These are phyloP conservation scores for Anomalospiza imberbis DNA, from an alignment of 2,797 vertebrate species.

Conservation along the genomic window DNA sequence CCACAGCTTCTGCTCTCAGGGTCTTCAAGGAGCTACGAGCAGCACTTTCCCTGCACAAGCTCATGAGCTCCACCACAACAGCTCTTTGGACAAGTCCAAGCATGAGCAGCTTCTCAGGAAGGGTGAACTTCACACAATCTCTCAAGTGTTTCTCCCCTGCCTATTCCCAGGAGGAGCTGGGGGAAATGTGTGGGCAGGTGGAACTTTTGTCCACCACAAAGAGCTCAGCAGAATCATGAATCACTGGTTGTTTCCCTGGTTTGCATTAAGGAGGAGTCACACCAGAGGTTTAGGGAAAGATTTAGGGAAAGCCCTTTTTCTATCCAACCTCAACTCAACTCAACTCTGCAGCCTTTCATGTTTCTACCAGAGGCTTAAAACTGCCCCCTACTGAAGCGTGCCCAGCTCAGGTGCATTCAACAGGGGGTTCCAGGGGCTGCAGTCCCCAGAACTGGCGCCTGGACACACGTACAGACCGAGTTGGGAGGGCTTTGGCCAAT, in stretches of 20 bases:
- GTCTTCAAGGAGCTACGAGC: background rate
- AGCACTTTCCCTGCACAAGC: background rate
- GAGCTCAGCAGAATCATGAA: background rate
- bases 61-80: background rate
- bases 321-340: background rate
- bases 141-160: background rate
- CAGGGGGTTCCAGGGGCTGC: background rate
- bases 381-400: background rate
- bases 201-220: background rate
- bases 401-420: background rate
- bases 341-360: background rate
- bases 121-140: background rate
- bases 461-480: accelerated
- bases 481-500: background rate
- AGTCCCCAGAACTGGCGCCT: background rate
- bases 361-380: background rate
- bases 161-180: background rate
- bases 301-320: background rate
- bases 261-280: background rate
- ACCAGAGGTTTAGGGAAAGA: background rate
- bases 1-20: background rate
- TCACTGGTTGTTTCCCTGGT: background rate
- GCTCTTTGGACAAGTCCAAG: background rate
- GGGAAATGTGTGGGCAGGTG: background rate
- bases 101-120: background rate